Percentiles rank a stretch among this genome's conserved stretches.
These are phyloP conservation scores for Poecilia wingei DNA, from an alignment of 2,797 vertebrate genomes.

Conservation along the genomic window DNA sequence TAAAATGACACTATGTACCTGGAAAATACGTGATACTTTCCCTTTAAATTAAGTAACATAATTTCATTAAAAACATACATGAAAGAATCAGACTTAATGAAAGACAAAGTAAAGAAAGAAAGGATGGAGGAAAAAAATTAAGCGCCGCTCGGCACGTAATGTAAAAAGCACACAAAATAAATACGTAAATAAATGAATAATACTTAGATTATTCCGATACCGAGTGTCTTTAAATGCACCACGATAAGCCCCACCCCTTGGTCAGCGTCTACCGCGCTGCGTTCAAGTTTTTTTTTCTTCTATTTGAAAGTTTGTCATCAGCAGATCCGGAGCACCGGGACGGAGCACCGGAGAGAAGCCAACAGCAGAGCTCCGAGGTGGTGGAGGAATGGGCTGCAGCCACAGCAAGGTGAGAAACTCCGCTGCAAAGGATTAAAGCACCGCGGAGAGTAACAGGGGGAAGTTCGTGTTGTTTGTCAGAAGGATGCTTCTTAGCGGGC, in stretches of 20 bases:
- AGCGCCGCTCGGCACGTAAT: not conserved
- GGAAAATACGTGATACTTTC: too few relatives aligned
- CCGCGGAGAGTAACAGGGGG: not conserved
- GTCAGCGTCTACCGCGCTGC: slow-evolving; percentile 28
- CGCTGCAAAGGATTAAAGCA: not conserved
- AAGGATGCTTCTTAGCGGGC: slow-evolving; percentile 17
- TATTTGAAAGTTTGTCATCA: slow-evolving; percentile 61
- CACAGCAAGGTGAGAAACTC: slow-evolving; percentile 72
- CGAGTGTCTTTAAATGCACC: slow-evolving; percentile 45
- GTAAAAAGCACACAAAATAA: not conserved
- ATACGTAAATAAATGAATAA: not conserved
- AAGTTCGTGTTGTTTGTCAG: slow-evolving; percentile 7
- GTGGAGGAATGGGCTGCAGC: slow-evolving; percentile 78
- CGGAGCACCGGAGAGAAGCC: slow-evolving; percentile 9
- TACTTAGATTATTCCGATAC: not conserved
- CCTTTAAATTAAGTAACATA: not conserved
- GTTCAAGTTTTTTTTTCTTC: slow-evolving; percentile 35
- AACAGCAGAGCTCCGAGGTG: slow-evolving; percentile 35
- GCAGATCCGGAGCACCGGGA: not conserved
- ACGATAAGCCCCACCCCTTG: slow-evolving; percentile 31
- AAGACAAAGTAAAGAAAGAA: not conserved
- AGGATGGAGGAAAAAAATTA: not conserved
- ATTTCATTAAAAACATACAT: not conserved
- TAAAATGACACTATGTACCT: too few relatives aligned
- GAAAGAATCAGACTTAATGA: not conserved